A percentile compares a stretch with the other conserved stretches of the same genome.
Conservation (phyloP, 2,113 vertebrate species). For the Lichenostomus cassidix region DNA sequence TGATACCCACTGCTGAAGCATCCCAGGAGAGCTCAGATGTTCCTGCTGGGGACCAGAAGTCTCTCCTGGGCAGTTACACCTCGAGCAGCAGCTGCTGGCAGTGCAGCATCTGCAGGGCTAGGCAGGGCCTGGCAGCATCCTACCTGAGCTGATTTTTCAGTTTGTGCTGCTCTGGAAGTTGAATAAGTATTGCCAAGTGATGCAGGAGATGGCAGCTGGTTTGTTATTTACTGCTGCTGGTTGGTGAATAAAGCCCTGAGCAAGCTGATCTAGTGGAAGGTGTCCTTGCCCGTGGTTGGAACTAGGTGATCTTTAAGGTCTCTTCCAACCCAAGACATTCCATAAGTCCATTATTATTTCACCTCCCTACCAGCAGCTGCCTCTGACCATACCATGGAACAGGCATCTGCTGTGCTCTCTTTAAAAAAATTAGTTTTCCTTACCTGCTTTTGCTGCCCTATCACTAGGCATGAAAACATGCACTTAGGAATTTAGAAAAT, state of each 20-base stretch:
- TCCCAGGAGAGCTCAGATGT: background rate
- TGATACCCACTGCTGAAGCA: background rate
- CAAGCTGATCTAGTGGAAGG: background rate
- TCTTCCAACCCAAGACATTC: background rate
- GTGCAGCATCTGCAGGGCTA: background rate
- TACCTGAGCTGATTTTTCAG: background rate
- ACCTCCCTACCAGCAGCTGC: background rate
- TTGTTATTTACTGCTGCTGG: background rate
- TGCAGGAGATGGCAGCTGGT: background rate
- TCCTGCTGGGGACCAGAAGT: background rate
- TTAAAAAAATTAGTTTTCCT: background rate
- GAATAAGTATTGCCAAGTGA: background rate
- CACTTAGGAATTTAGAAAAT: background rate
- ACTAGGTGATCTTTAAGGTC: background rate
- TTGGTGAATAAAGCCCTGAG: background rate
- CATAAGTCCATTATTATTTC: background rate
- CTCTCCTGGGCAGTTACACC: background rate
- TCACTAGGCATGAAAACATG: background rate
- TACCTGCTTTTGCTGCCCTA: background rate
- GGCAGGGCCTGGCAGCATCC: background rate
- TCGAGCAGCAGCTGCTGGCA: background rate
- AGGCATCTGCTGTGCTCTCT: background rate
- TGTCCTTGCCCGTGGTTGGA: background rate
- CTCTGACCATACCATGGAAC: background rate
- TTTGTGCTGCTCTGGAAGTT: background rate